Conservation (phyloP, 2,113 vertebrate genomes). For the human region GRCh38 chr2:203330001-203330500, state of each 20-base stretch:
- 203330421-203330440: not conserved
- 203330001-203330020: too few relatives aligned
- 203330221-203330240: not conserved
- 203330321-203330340: not conserved
- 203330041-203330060: constrained; percentile 30
- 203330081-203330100: not conserved
- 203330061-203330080: constrained; percentile 23
- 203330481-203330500: not conserved
- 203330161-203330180: not conserved
- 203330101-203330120: constrained; percentile 14
- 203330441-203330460: not conserved
- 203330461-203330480: not conserved
- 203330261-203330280: constrained; percentile 20
- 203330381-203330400: too few relatives aligned
- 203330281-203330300: not conserved
- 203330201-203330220: constrained; percentile 3
- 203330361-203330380: too few relatives aligned
- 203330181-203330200: not conserved
- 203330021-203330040: not conserved
- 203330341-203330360: constrained; percentile 11
- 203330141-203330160: constrained; percentile 18
- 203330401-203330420: not conserved
- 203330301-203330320: not conserved
- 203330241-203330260: not conserved
- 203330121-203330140: not conserved